Percentiles rank a stretch among this genome's conserved stretches.
Conservation (phyloP, 2,113 vertebrate species). For the Collichthys lucidus region DNA sequence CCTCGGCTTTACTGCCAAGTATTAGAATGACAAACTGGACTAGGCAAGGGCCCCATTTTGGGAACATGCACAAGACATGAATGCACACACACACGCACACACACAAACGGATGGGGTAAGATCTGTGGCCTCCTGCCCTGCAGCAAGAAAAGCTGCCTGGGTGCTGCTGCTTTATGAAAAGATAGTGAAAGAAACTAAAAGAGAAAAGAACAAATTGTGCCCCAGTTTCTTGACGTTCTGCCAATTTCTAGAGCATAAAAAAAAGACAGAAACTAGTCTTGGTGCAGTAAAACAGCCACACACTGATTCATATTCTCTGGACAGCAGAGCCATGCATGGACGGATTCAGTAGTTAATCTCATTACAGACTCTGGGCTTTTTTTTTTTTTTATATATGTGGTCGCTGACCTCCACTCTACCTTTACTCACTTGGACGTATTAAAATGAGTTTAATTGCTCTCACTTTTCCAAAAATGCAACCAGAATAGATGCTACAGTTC, state of each 20-base stretch:
- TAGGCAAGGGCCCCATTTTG: slow-evolving; percentile 10
- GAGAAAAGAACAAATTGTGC: slow-evolving; percentile 71
- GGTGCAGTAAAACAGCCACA: slow-evolving; percentile 64
- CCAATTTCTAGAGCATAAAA: slow-evolving; percentile 51
- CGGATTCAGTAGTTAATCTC: slow-evolving; percentile 65
- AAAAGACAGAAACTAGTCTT: slow-evolving; percentile 49
- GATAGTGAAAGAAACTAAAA: slow-evolving; percentile 38
- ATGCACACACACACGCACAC: neutral
- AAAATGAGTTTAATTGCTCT: slow-evolving; percentile 58
- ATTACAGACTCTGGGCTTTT: slow-evolving; percentile 48
- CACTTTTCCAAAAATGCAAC: slow-evolving; percentile 33
- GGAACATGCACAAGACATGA: slow-evolving; percentile 10
- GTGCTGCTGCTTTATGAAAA: slow-evolving; percentile 54
- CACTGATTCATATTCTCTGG: slow-evolving; percentile 65
- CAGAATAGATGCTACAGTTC: slow-evolving; percentile 22
- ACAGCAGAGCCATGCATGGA: slow-evolving; percentile 27
- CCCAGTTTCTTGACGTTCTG: slow-evolving; percentile 66
- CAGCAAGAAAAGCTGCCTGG: slow-evolving; percentile 56
- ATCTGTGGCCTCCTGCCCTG: slow-evolving; percentile 48
- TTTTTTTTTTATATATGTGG: slow-evolving; percentile 13
- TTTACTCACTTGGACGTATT: slow-evolving; percentile 49
- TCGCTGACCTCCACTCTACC: slow-evolving; percentile 48
- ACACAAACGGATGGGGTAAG: slow-evolving; percentile 52
- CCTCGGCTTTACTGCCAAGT: slow-evolving; percentile 55
- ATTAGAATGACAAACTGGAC: slow-evolving; percentile 61